Conservation (phyloP, 2,797 vertebrate genomes). For the Eulemur rubriventer region DNA sequence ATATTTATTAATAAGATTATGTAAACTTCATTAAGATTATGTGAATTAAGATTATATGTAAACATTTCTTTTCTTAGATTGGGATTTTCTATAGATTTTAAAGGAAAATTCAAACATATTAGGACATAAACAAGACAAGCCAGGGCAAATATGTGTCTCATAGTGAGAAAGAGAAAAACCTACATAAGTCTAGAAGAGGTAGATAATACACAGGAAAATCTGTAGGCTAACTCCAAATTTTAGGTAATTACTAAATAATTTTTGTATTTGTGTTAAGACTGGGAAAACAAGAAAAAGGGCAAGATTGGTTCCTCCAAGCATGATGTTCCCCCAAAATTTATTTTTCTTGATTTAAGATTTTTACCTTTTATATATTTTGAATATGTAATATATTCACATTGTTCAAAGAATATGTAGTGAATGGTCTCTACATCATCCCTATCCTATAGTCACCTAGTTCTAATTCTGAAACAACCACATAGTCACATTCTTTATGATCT, state of each 20-base stretch:
- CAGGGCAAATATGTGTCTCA: neutral
- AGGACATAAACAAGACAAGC: neutral
- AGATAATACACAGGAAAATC: neutral
- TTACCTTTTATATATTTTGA: conserved; percentile 1
- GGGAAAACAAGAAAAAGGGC: neutral
- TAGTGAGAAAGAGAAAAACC: neutral
- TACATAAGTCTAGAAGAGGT: neutral
- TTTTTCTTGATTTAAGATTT: neutral
- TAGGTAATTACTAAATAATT: neutral
- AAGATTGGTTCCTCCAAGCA: neutral
- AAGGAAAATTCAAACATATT: neutral
- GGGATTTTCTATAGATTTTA: conserved; percentile 25
- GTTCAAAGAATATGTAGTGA: neutral
- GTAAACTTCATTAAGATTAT: neutral
- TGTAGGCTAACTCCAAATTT: neutral
- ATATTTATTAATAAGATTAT: neutral
- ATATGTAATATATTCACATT: neutral
- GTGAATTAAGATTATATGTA: neutral
- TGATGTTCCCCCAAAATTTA: neutral
- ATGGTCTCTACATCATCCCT: neutral
- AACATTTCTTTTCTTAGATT: conserved; percentile 20
- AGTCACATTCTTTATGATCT: neutral
- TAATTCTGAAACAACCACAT: neutral
- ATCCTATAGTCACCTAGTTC: neutral
- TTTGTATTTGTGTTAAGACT: neutral